A percentile compares a stretch with the other conserved stretches of the same genome.
phyloP scores from a whole-genome alignment of 2,797 vertebrate genomes.

The Microctenopoma stevenorrisi region DNA sequence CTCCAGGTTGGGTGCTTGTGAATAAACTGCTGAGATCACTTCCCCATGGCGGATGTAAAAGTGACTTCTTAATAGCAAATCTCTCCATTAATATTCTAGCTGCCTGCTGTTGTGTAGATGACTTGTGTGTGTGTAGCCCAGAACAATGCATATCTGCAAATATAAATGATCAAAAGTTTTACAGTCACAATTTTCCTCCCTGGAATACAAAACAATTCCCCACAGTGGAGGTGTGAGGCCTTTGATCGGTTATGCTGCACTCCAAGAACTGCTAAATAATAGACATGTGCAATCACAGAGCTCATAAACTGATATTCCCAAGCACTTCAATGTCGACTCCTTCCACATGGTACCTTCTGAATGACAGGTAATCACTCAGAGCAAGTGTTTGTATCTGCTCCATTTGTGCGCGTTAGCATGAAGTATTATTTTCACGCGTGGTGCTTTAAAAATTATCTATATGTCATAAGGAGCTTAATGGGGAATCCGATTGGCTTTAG shows the following conservation, averaged over 20 bases:
- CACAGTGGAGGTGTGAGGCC: conserved; percentile 20
- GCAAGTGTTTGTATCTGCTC: not conserved
- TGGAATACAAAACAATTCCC: conserved; percentile 48
- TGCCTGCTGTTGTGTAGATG: conserved; percentile 19
- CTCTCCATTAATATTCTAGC: conserved; percentile 68
- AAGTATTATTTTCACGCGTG: conserved; percentile 2
- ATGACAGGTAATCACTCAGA: not conserved
- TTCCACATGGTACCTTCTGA: not conserved
- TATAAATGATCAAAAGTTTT: conserved; percentile 67
- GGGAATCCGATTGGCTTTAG: conserved; percentile 26
- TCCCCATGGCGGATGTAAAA: conserved; percentile 21
- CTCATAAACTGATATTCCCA: conserved; percentile 26
- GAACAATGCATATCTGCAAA: conserved; percentile 67
- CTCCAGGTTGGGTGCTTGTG: not conserved
- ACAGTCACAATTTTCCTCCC: conserved; percentile 49
- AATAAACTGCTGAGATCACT: conserved; percentile 16
- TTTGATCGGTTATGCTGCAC: conserved; percentile 63
- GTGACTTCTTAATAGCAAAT: conserved; percentile 46
- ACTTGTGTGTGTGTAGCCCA: conserved; percentile 5
- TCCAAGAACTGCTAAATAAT: conserved; percentile 68
- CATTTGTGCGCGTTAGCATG: not conserved
- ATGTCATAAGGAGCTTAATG: conserved; percentile 11
- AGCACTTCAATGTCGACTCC: not conserved
- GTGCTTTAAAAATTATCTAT: not conserved
- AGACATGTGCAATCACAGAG: conserved; percentile 41